Percentiles rank a stretch among this genome's conserved stretches.
Conservation (phyloP, 2,888 invertebrate species). For the Boloria euphrosyne region DNA sequence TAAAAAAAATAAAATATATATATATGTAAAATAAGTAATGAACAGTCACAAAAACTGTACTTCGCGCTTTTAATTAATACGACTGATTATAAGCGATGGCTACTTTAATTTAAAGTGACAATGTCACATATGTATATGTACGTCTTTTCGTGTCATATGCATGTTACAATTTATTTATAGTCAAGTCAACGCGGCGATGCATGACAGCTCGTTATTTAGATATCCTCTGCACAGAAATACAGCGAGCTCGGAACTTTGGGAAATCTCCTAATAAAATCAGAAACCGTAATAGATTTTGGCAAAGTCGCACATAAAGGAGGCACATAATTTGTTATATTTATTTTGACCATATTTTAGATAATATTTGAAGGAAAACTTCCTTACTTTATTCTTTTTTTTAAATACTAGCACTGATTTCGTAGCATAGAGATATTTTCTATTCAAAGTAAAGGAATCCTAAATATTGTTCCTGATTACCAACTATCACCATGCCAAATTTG, state of each 20-base stretch:
- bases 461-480: too few species aligned
- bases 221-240: constrained; percentile 41
- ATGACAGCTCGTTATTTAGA: constrained; percentile 40
- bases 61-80: too few species aligned
- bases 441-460: too few species aligned
- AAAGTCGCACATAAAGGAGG: constrained; percentile 33
- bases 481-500: too few species aligned
- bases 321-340: constrained; percentile 31
- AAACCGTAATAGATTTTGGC: constrained; percentile 44
- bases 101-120: constrained; percentile 35
- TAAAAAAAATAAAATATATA: too few species aligned
- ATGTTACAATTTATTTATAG: constrained; percentile 40
- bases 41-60: too few species aligned
- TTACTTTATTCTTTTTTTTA: too few species aligned
- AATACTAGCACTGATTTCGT: too few species aligned
- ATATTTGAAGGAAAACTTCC: not conserved
- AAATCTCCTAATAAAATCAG: constrained; percentile 44
- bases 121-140: constrained; percentile 25
- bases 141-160: constrained; percentile 37
- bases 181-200: constrained; percentile 36
- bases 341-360: constrained; percentile 27
- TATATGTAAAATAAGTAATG: too few species aligned
- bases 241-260: constrained; percentile 41
- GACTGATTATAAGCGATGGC: constrained; percentile 8
- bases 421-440: too few species aligned